phyloP scores from a whole-genome alignment of 2,888 invertebrate genomes.

The Monoplex corrugatus region DNA sequence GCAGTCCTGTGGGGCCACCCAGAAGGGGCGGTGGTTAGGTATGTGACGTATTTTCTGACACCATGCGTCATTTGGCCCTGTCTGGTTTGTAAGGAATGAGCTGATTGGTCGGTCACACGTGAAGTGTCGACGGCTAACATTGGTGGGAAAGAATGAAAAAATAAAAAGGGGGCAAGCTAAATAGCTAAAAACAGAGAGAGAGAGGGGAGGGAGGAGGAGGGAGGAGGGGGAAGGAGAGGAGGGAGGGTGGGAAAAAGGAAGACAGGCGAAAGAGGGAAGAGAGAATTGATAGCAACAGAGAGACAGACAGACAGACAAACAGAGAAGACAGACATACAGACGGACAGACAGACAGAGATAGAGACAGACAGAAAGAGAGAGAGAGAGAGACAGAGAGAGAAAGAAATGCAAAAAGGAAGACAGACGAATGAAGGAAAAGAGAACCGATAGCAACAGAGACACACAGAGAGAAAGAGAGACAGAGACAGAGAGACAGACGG shows the following conservation, averaged over 20 bases:
- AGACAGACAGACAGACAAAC: not conserved
- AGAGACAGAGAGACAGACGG: too few relatives aligned
- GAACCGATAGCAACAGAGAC: too few relatives aligned
- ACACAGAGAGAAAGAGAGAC: too few relatives aligned
- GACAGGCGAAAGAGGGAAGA: not conserved
- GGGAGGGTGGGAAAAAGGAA: not conserved
- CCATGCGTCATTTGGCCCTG: conserved; percentile 21
- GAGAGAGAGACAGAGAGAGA: not conserved
- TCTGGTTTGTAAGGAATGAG: conserved; percentile 19
- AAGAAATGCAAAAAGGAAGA: not conserved
- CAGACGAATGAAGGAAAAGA: too few relatives aligned
- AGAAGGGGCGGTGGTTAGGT: not conserved
- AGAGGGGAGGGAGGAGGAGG: not conserved
- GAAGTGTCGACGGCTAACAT: not conserved
- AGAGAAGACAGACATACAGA: too few relatives aligned
- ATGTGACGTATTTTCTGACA: conserved; percentile 34
- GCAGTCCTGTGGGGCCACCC: not conserved
- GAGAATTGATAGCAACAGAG: not conserved
- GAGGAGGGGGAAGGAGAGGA: too few relatives aligned
- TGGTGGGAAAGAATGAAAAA: too few relatives aligned
- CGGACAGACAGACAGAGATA: not conserved
- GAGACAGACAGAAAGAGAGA: not conserved
- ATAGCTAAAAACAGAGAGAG: not conserved
- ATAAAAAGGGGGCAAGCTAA: too few relatives aligned
- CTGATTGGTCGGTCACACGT: conserved; percentile 31